Base-by-base conservation (phyloP, 2,888 invertebrate genomes). In the Cotesia congregata region DNA sequence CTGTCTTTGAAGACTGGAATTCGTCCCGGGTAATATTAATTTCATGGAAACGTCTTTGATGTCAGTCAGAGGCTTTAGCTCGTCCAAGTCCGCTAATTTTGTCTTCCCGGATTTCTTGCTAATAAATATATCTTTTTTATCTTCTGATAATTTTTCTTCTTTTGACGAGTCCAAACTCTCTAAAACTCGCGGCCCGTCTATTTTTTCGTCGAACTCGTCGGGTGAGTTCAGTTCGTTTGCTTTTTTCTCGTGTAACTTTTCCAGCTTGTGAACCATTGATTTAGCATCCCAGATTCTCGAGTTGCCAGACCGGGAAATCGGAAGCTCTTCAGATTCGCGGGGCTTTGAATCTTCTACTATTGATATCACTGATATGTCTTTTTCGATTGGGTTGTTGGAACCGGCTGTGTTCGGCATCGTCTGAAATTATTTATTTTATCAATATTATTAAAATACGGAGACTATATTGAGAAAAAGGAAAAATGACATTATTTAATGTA, bases 351-450 rank as follows among this genome's bases (percentile, higher is more conserved):
- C 17, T 62, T 69, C 38, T 62, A 67, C 17, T 30, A 77, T 64
- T 30, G 78, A 73, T 67, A 78, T 70, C 1, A 73, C 78, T 38
- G 73, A 69, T 9, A 78, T 59, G 59, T 75, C 71, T 7, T 69
- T 60, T 1, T 61, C 73, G 9, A 59, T 15, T 38, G 39, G 50
- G 50, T 65, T 61, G 38, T 62, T n/a, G n/a, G n/a, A 64, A 20
- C 17, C 30, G 20, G 64, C 12, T 12, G 68, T 61, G 39, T 61
- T 70, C 6, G 68, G 50, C 30, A 41, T 41, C 7, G 41, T 70
- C 75, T 75, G 60, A 39, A 62, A 68, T 62, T 40, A 73, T 30
- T 30, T 3, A 41, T 30, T 72, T 61, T 6, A 72, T 72, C 60
- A 17, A 30, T 64, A 5, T 12, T 62, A 17, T n/a, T 72, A 39